phyloP scores from a whole-genome alignment of 2,113 vertebrate genomes.

The Tapirus terrestris region DNA sequence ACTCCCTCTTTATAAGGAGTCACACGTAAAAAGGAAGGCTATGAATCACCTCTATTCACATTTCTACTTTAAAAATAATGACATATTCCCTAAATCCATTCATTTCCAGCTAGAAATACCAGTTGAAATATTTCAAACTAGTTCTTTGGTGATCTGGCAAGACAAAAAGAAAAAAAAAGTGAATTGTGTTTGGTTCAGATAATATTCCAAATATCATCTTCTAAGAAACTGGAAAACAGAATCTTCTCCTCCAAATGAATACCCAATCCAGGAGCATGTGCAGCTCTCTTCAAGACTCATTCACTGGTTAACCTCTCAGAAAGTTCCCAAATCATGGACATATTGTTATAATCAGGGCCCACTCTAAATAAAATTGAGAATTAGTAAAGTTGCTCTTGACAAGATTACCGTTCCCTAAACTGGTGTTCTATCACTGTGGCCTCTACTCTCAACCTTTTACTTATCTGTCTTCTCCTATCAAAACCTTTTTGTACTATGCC shows the following conservation, averaged over 20 bases:
- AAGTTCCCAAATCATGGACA: not conserved
- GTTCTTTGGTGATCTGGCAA: not conserved
- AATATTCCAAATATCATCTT: constrained; percentile 40
- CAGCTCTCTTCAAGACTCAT: not conserved
- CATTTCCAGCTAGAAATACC: constrained; percentile 5
- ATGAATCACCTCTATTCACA: not conserved
- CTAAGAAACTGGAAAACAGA: not conserved
- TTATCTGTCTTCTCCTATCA: not conserved
- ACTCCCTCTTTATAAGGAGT: constrained; percentile 14
- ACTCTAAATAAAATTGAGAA: not conserved
- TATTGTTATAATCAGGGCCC: not conserved
- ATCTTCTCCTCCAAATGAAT: not conserved
- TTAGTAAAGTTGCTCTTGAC: not conserved
- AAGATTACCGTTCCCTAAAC: not conserved
- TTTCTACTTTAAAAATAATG: constrained; percentile 40
- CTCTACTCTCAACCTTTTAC: not conserved
- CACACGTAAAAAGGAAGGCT: not conserved
- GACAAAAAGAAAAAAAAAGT: not conserved
- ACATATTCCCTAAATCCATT: not conserved
- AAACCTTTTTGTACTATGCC: not conserved
- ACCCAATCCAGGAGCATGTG: not conserved
- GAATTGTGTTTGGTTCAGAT: not conserved
- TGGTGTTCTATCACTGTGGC: not conserved
- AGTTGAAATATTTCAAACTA: not conserved
- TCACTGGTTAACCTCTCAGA: not conserved